A percentile compares a stretch with the other conserved stretches of the same genome.
phyloP scores from a whole-genome alignment of 2,797 vertebrate genomes.

The Mormyrops boulengeri region DNA sequence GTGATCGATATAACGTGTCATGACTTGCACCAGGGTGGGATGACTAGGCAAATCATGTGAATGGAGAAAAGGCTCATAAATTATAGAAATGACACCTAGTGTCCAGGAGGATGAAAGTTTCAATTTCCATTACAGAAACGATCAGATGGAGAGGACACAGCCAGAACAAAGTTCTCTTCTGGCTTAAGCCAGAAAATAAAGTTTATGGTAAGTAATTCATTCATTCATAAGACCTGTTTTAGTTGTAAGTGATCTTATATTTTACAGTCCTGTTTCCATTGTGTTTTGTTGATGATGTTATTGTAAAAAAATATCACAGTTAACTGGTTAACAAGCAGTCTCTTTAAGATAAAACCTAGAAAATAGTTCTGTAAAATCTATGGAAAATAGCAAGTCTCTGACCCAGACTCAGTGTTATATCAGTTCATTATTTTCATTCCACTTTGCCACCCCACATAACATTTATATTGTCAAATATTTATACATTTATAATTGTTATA shows the following conservation, averaged over 20 bases:
- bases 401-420: not conserved
- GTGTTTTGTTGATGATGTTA: not conserved
- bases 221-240: not conserved
- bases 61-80: not conserved
- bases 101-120: not conserved
- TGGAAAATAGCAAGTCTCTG: not conserved
- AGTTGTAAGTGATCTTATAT: not conserved
- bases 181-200: not conserved
- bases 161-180: not conserved
- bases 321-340: not conserved
- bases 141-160: not conserved
- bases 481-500: not conserved
- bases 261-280: not conserved
- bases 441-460: not conserved
- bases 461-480: not conserved
- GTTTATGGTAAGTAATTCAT: not conserved
- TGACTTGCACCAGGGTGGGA: not conserved
- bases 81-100: not conserved
- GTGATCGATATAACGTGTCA: not conserved
- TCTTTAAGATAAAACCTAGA: not conserved
- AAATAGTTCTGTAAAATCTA: not conserved
- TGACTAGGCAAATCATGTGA: not conserved
- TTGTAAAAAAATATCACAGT: not conserved
- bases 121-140: not conserved
- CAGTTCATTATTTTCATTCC: not conserved